These are phyloP conservation scores for Tridacna crocea DNA, from an alignment of 2,888 invertebrate genomes.

Conservation along the genomic window DNA sequence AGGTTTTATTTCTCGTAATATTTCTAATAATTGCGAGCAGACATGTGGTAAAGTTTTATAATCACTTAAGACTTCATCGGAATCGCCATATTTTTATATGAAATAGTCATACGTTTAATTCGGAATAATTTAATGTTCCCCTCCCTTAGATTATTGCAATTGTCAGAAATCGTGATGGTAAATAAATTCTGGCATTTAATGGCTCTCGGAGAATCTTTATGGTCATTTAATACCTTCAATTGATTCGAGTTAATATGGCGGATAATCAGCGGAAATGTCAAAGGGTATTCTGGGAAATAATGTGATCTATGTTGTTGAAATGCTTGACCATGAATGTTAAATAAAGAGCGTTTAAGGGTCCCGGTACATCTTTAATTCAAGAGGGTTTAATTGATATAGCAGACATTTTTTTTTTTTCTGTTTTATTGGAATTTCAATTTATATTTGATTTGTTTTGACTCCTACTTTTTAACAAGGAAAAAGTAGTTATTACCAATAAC, in stretches of 20 bases:
- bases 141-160: constrained; percentile 26
- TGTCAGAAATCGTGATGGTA: constrained; percentile 24
- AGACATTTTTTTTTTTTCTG: constrained; percentile 23
- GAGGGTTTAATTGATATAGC: not conserved
- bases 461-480: not conserved
- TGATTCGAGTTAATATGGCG: constrained; percentile 26
- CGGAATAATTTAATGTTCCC: constrained; percentile 23
- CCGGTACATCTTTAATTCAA: not conserved
- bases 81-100: constrained; percentile 3
- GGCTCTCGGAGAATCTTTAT: constrained; percentile 23
- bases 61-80: constrained; percentile 19
- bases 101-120: not conserved
- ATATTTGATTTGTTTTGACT: constrained; percentile 20
- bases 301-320: constrained; percentile 4
- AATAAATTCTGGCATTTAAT: constrained; percentile 33
- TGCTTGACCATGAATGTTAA: constrained; percentile 12
- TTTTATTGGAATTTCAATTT: constrained; percentile 24
- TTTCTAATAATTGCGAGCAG: constrained; percentile 16
- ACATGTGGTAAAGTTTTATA: constrained; percentile 26
- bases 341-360: constrained; percentile 8
- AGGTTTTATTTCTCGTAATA: not conserved
- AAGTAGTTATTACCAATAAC: too few species aligned
- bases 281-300: constrained; percentile 25
- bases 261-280: constrained; percentile 24
- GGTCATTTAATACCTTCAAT: constrained; percentile 27